Evolutionary conservation across 2,113 vertebrate species (phyloP).

Genomic region (Odocoileus hemionus): DNA sequence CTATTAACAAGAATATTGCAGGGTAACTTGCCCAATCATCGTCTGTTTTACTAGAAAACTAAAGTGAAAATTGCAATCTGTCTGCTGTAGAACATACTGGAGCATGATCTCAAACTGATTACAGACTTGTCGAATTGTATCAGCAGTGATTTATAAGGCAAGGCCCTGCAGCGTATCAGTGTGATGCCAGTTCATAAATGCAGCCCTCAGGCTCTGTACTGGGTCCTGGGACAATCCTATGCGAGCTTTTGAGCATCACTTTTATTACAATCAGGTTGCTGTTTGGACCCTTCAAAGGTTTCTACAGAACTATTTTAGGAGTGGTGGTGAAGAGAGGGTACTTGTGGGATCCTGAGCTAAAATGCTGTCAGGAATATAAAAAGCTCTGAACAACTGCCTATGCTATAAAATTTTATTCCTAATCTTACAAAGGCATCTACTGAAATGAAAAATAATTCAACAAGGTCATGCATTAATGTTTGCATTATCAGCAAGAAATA

Average conservation of each 20-base stretch:
- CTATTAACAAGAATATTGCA: constrained; percentile 1
- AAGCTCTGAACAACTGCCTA: background rate
- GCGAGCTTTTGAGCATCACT: background rate
- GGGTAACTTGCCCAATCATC: constrained; percentile 35
- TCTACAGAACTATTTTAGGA: background rate
- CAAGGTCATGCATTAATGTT: constrained; percentile 19
- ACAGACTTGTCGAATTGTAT: constrained; percentile 58
- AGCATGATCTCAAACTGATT: constrained; percentile 59
- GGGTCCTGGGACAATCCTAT: background rate
- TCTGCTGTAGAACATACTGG: constrained; percentile 45
- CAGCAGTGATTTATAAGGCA: constrained; percentile 59
- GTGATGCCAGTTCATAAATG: background rate
- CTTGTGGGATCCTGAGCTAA: background rate
- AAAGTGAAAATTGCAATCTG: constrained; percentile 62
- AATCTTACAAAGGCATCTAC: background rate
- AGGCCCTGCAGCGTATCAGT: background rate
- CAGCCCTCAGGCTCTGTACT: background rate
- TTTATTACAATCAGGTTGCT: background rate
- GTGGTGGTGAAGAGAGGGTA: no score
- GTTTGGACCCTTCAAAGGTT: background rate
- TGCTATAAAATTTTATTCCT: background rate
- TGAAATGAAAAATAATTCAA: background rate
- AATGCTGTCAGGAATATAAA: background rate
- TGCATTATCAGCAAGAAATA: background rate
- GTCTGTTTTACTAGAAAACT: constrained; percentile 49